These are phyloP conservation scores for Pseudonaja textilis DNA, from an alignment of 2,113 vertebrate genomes.

Conservation along the genomic window DNA sequence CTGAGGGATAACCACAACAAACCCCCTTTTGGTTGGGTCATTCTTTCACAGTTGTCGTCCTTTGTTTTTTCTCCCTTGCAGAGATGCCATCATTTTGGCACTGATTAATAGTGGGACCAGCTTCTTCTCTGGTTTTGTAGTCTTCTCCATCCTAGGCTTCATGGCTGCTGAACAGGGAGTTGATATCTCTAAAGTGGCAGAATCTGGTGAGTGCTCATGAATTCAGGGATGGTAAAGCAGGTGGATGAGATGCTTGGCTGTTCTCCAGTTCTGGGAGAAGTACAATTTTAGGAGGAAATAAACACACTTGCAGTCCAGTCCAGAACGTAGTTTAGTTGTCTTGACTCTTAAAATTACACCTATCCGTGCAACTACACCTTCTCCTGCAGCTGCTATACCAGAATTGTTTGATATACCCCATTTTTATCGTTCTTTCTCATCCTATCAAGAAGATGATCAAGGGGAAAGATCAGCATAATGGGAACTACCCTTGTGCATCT, in stretches of 20 bases:
- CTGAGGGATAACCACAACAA: neutral
- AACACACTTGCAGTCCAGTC: neutral
- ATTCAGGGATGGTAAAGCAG: neutral
- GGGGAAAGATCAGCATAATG: neutral
- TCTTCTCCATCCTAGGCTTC: constrained; percentile 95
- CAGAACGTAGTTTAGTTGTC: neutral
- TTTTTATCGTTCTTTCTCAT: neutral
- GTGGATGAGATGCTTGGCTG: neutral
- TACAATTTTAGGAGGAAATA: neutral
- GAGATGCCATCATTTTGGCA: constrained; percentile 92
- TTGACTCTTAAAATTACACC: neutral
- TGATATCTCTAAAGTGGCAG: constrained; percentile 94
- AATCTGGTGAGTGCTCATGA: constrained; percentile 80
- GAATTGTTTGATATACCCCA: neutral
- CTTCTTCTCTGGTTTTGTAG: constrained; percentile 95
- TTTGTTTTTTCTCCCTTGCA: constrained; percentile 48
- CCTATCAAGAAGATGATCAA: neutral
- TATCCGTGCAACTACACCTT: neutral
- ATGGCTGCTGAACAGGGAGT: constrained; percentile 96
- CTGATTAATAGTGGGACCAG: constrained; percentile 96
- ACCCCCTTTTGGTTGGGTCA: no score
- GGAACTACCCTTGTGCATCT: neutral
- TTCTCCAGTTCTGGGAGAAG: neutral
- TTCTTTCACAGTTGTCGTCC: neutral
- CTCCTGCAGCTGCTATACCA: neutral